Evolutionary conservation across 2,113 vertebrate species (phyloP).

Genomic region (Tragelaphus imberbis): DNA sequence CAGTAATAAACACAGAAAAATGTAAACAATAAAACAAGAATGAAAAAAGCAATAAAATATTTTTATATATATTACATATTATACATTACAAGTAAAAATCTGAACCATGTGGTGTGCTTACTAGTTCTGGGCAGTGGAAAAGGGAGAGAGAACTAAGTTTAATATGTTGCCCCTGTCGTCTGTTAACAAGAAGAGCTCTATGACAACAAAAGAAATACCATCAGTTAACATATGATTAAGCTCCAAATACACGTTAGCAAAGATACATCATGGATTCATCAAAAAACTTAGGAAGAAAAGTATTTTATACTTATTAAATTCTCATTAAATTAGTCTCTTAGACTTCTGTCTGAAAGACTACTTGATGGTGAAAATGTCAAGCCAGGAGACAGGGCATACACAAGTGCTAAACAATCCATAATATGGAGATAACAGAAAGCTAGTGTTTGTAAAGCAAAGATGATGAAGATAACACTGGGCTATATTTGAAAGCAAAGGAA

Average conservation of each 20-base stretch:
- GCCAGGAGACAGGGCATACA: neutral
- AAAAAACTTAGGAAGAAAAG: neutral
- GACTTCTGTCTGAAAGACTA: neutral
- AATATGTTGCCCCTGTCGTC: neutral
- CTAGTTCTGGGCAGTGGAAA: neutral
- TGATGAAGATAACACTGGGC: neutral
- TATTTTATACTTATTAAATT: neutral
- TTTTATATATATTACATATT: neutral
- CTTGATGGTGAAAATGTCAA: neutral
- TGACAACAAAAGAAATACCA: neutral
- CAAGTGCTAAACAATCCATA: neutral
- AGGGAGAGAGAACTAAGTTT: neutral
- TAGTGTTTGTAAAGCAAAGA: neutral
- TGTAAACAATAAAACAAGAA: neutral
- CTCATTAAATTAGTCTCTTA: neutral
- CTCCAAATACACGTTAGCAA: neutral
- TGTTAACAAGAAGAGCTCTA: neutral
- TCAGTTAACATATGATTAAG: neutral
- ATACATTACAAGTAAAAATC: neutral
- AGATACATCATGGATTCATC: neutral
- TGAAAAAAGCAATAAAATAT: neutral
- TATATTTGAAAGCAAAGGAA: constrained; percentile 18
- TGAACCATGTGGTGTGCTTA: neutral
- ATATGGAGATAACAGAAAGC: neutral
- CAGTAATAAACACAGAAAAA: neutral